Conservation (phyloP, 1,140 invertebrate species). For the Drosophila dunni region DNA sequence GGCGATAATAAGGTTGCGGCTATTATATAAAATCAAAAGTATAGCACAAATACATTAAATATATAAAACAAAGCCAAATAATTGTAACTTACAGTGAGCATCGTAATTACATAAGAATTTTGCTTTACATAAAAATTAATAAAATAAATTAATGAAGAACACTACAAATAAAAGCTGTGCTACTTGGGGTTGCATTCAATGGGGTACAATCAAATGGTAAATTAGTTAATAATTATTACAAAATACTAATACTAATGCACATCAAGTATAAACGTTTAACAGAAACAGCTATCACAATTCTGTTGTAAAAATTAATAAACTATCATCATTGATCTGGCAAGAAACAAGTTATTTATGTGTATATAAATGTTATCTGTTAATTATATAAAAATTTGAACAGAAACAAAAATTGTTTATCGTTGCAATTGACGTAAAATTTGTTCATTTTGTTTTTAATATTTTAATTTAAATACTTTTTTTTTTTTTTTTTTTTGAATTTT, state of each 20-base stretch:
- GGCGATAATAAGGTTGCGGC: no score
- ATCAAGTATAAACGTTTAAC: conserved; percentile 29
- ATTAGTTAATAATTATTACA: conserved; percentile 19
- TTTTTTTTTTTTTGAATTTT: neutral
- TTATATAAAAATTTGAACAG: neutral
- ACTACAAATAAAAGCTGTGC: conserved; percentile 14
- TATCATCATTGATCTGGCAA: conserved; percentile 46
- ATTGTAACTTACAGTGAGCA: no score
- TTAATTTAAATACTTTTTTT: neutral
- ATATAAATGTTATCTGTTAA: conserved; percentile 9
- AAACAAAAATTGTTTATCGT: conserved; percentile 20
- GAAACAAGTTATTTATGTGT: conserved; percentile 23
- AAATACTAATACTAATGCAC: conserved; percentile 21
- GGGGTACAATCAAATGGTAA: neutral
- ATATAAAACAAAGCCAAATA: no score
- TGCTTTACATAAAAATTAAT: neutral
- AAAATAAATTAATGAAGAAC: neutral
- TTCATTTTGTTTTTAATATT: conserved; percentile 21
- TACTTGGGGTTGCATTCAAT: conserved; percentile 12
- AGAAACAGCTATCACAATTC: conserved; percentile 67
- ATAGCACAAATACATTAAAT: no score
- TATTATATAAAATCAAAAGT: no score
- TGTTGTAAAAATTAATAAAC: conserved; percentile 42
- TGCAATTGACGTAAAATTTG: conserved; percentile 36
- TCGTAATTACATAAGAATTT: no score